These are phyloP conservation scores for Plebejus argus DNA, from an alignment of 2,888 invertebrate genomes.

Conservation along the genomic window DNA sequence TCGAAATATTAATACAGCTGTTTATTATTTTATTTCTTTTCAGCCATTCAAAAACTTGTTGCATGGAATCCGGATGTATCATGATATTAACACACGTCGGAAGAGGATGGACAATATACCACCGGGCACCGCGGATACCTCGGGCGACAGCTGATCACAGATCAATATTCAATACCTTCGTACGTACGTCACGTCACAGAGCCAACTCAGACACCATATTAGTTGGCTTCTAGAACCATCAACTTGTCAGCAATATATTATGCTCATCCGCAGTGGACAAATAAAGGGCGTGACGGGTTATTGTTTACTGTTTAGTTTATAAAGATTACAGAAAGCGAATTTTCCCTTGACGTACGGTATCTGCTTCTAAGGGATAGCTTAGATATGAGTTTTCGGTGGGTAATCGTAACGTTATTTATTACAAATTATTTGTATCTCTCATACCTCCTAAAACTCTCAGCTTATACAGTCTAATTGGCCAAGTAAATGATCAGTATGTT, in stretches of 20 bases:
- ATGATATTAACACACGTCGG: not conserved
- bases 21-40: too few relatives aligned
- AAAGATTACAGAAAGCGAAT: not conserved
- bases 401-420: too few relatives aligned
- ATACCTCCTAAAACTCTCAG: not conserved
- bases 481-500: not conserved
- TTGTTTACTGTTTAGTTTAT: not conserved
- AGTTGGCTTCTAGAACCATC: not conserved
- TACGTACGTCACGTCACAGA: not conserved
- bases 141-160: not conserved
- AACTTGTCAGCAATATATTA: not conserved
- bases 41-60: not conserved
- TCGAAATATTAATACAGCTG: too few relatives aligned
- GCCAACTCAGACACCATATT: not conserved
- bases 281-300: not conserved
- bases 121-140: not conserved
- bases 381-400: not conserved
- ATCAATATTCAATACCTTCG: slow-evolving; percentile 4
- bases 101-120: not conserved
- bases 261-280: not conserved
- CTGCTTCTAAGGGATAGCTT: not conserved
- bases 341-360: not conserved
- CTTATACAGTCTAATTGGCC: not conserved
- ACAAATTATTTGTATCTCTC: too few relatives aligned
- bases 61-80: not conserved